Percentiles rank a stretch among this genome's conserved stretches.
Conservation (phyloP, 2,113 vertebrate genomes). For the Corynorhinus townsendii region DNA sequence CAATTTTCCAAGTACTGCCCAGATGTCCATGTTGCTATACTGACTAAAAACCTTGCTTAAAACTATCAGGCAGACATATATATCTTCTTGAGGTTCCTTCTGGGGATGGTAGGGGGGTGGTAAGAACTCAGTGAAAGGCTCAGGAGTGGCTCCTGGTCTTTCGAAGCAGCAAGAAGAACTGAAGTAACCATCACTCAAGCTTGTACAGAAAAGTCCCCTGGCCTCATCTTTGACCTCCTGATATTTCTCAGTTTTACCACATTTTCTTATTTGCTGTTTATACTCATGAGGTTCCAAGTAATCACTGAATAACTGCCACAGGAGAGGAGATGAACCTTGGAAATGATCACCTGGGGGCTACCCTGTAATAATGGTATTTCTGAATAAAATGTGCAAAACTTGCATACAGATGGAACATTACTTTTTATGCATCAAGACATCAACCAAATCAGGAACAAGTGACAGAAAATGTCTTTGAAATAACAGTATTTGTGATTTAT, state of each 20-base stretch:
- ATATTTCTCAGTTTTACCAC: not conserved
- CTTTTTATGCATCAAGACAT: slow-evolving; percentile 24
- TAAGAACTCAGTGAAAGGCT: not conserved
- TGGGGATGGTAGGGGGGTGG: not conserved
- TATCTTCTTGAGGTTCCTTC: not conserved
- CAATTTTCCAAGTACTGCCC: not conserved
- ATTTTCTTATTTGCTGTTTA: slow-evolving; percentile 27
- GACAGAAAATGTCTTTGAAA: slow-evolving; percentile 52
- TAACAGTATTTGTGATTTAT: slow-evolving; percentile 59
- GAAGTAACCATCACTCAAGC: not conserved
- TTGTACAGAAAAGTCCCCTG: not conserved
- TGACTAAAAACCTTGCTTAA: not conserved
- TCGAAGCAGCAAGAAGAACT: not conserved
- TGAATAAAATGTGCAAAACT: not conserved
- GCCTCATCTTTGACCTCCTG: not conserved
- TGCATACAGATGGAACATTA: not conserved
- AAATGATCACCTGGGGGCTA: not conserved
- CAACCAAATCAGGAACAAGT: slow-evolving; percentile 29
- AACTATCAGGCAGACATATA: not conserved
- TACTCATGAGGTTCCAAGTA: not conserved
- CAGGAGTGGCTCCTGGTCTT: not conserved
- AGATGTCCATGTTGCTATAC: not conserved
- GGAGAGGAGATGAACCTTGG: not conserved
- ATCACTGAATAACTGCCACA: not conserved
- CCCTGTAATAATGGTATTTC: slow-evolving; percentile 9